Conservation (phyloP, 2,797 vertebrate species). For the Nothura maculosa region DNA sequence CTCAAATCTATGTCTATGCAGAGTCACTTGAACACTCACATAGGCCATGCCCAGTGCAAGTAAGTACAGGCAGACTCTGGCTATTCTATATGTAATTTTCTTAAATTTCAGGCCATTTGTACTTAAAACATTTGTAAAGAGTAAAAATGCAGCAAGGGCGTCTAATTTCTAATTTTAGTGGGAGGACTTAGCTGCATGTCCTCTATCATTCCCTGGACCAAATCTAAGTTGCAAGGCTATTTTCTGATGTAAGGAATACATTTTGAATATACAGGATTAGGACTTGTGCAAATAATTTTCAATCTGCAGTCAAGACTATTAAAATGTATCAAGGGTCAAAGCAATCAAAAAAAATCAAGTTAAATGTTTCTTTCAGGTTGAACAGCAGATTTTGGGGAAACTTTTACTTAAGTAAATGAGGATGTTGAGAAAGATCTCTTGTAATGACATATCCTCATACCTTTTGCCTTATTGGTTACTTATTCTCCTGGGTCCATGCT, state of each 20-base stretch:
- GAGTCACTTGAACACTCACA: neutral
- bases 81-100: neutral
- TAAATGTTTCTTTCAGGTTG: slow-evolving; percentile 17
- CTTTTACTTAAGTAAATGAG: neutral
- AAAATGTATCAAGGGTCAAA: slow-evolving; percentile 49
- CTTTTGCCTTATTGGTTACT: fast-evolving
- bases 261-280: neutral
- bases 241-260: slow-evolving; percentile 15
- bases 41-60: fast-evolving
- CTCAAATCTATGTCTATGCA: neutral
- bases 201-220: neutral
- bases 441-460: neutral
- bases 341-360: neutral
- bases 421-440: neutral
- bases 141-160: neutral
- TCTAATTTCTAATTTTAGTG: neutral
- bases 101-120: neutral
- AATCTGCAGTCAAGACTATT: slow-evolving; percentile 31
- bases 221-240: neutral
- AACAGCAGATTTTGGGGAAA: neutral
- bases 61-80: neutral
- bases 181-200: neutral
- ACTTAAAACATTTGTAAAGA: slow-evolving; percentile 49
- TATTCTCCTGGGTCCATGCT: neutral
- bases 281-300: neutral